Conservation (phyloP, 2,888 invertebrate genomes). For the Sarcophaga subvicina region DNA sequence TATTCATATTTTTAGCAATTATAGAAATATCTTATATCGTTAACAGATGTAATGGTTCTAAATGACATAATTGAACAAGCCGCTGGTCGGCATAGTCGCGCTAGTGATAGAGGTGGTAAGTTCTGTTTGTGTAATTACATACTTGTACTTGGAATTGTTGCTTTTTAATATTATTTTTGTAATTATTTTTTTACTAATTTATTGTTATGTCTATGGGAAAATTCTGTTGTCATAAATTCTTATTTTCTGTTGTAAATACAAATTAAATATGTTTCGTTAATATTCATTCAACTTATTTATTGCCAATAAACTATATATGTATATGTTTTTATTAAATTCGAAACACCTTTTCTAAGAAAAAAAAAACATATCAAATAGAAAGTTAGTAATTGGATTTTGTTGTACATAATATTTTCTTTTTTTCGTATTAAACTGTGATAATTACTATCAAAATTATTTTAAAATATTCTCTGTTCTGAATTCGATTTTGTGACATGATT, state of each 20-base stretch:
- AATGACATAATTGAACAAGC: conserved; percentile 98
- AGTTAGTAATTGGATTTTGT: conserved; percentile 56
- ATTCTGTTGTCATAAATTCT: not conserved
- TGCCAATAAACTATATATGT: conserved; percentile 13
- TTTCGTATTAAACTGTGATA: not conserved
- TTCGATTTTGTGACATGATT: conserved; percentile 49
- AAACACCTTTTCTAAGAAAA: no score
- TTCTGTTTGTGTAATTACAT: conserved; percentile 68
- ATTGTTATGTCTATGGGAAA: conserved; percentile 49
- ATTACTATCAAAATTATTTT: not conserved
- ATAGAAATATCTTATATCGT: conserved; percentile 4
- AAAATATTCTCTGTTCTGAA: conserved; percentile 1
- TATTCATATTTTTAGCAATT: conserved; percentile 23
- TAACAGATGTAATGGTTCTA: conserved; percentile 96
- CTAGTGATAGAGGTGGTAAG: conserved; percentile 94
- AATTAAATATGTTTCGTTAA: conserved; percentile 12
- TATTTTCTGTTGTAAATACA: conserved; percentile 25
- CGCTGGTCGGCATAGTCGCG: conserved; percentile 92
- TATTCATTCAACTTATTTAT: not conserved
- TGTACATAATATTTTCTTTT: conserved; percentile 61
- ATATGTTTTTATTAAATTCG: not conserved
- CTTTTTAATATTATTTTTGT: conserved; percentile 43
- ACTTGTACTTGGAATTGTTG: conserved; percentile 69
- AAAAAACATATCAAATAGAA: not conserved
- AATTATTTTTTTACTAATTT: conserved; percentile 69